Conservation (phyloP, 2,888 invertebrate genomes). For the Bhutanitis thaidina region DNA sequence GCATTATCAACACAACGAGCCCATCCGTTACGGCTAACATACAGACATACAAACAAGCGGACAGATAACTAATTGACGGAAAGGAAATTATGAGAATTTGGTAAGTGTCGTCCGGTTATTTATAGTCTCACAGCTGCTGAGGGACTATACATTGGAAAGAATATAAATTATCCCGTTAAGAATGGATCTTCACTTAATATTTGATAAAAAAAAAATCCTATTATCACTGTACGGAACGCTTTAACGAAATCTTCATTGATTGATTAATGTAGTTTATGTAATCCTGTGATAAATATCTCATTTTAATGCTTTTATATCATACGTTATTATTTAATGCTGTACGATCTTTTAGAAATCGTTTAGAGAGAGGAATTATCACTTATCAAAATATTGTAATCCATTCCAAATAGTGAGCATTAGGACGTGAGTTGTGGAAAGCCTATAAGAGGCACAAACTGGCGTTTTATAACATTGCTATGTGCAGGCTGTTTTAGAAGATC, state of each 20-base stretch:
- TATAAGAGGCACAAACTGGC: too few relatives aligned
- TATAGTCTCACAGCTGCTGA: slow-evolving; percentile 10
- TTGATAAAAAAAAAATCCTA: slow-evolving; percentile 2
- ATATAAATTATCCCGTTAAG: slow-evolving; percentile 16
- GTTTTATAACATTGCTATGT: too few relatives aligned
- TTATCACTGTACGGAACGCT: slow-evolving; percentile 1
- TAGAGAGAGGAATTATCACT: not conserved
- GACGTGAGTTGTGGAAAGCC: not conserved
- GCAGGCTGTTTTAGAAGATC: too few relatives aligned
- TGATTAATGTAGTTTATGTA: slow-evolving; percentile 13
- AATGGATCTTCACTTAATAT: slow-evolving; percentile 13
- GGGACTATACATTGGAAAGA: not conserved
- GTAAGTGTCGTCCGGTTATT: slow-evolving; percentile 4
- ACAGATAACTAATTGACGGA: slow-evolving; percentile 26
- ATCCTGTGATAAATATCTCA: not conserved
- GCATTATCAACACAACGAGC: slow-evolving; percentile 23
- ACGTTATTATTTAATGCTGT: slow-evolving; percentile 2
- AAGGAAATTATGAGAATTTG: slow-evolving; percentile 18
- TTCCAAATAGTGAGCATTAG: not conserved
- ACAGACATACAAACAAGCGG: slow-evolving; percentile 25
- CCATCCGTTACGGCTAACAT: slow-evolving; percentile 18
- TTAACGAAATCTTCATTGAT: slow-evolving; percentile 10
- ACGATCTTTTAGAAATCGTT: not conserved
- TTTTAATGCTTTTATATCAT: slow-evolving; percentile 3
- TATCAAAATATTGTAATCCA: not conserved